phyloP scores from a whole-genome alignment of 2,888 invertebrate genomes.

The Parnassius smintheus region DNA sequence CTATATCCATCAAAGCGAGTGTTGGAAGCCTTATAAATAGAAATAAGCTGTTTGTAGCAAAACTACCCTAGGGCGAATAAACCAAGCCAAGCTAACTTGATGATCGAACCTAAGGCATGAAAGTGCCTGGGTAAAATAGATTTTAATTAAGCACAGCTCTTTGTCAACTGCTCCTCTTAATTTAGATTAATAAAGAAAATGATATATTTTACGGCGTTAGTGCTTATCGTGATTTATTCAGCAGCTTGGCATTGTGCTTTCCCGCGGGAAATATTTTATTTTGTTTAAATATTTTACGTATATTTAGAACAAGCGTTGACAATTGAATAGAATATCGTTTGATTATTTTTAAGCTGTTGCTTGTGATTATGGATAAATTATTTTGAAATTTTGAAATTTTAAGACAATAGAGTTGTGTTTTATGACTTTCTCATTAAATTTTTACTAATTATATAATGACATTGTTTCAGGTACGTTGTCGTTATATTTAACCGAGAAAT shows the following conservation, averaged over 20 bases:
- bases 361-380: too few species aligned
- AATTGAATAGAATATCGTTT: neutral
- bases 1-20: slow-evolving; percentile 13
- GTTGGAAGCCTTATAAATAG: slow-evolving; percentile 38
- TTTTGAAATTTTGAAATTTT: too few species aligned
- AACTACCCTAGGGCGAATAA: slow-evolving; percentile 40
- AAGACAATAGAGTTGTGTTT: too few species aligned
- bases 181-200: slow-evolving; percentile 80
- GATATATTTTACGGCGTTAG: slow-evolving; percentile 74
- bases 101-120: slow-evolving; percentile 52
- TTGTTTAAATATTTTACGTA: slow-evolving; percentile 60
- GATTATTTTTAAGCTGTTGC: too few species aligned
- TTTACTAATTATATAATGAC: slow-evolving; percentile 13
- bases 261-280: slow-evolving; percentile 47
- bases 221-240: slow-evolving; percentile 73
- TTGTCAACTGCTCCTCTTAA: slow-evolving; percentile 78
- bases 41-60: slow-evolving; percentile 46
- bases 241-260: slow-evolving; percentile 48
- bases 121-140: slow-evolving; percentile 58
- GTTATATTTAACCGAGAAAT: slow-evolving; percentile 1
- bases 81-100: slow-evolving; percentile 45
- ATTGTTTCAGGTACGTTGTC: slow-evolving; percentile 46
- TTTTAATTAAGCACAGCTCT: slow-evolving; percentile 73
- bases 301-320: slow-evolving; percentile 46
- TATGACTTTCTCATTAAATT: too few species aligned